Conservation (phyloP, 2,888 invertebrate species). For the Tetrapedia diversipes region DNA sequence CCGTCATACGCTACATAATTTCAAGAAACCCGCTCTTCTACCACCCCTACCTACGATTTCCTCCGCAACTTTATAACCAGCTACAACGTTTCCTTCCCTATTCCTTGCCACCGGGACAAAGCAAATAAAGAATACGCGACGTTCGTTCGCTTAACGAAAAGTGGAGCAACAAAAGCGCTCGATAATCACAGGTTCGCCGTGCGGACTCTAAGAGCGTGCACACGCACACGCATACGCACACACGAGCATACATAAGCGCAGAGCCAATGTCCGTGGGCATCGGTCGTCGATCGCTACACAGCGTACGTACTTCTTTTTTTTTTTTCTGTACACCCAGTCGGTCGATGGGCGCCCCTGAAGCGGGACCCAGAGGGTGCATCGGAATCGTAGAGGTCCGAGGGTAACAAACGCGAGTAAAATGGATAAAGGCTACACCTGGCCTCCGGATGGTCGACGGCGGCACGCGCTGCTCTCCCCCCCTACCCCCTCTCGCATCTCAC, state of each 20-base stretch:
- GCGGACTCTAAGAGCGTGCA: too few relatives aligned
- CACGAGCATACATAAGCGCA: slow-evolving; percentile 39
- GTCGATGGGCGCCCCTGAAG: slow-evolving; percentile 68
- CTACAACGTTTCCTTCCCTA: neutral
- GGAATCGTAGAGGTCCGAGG: slow-evolving; percentile 73
- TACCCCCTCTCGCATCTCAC: slow-evolving; percentile 33
- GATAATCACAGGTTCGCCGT: slow-evolving; percentile 42
- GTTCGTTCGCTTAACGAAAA: slow-evolving; percentile 16
- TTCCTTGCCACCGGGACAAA: neutral
- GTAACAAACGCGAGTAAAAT: slow-evolving; percentile 78
- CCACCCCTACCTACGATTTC: neutral
- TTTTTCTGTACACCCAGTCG: slow-evolving; percentile 39
- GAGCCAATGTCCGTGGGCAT: slow-evolving; percentile 46
- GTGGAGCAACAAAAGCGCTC: slow-evolving; percentile 25
- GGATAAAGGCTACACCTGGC: slow-evolving; percentile 81
- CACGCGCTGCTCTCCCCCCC: slow-evolving; percentile 70
- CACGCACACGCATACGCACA: too few relatives aligned
- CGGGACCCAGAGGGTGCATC: slow-evolving; percentile 72
- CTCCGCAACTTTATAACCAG: neutral
- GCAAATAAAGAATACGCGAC: slow-evolving; percentile 14
- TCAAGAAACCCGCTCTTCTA: neutral
- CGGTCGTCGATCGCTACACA: slow-evolving; percentile 65
- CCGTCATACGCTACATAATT: neutral
- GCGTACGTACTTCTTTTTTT: slow-evolving; percentile 38
- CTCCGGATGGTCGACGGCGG: slow-evolving; percentile 80